Evolutionary conservation across 2,797 vertebrate genomes (phyloP).

Genomic region (Chrosomus eos): DNA sequence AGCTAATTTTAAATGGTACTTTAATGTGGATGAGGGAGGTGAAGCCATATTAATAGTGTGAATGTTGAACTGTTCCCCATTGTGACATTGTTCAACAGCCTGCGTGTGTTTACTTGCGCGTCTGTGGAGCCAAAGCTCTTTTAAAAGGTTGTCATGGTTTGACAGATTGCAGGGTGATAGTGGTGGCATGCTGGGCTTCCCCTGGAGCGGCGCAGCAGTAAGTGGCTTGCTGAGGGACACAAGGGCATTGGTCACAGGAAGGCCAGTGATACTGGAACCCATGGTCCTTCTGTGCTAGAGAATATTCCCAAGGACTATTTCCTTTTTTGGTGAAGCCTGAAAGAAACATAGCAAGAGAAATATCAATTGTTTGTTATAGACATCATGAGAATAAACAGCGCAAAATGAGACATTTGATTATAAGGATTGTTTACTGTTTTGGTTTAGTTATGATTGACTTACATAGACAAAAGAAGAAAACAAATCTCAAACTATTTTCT

Average conservation of each 20-base stretch:
- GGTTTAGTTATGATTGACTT: background rate
- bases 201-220: constrained; percentile 10
- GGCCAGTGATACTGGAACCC: constrained; percentile 27
- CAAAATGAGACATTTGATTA: background rate
- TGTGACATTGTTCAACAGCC: constrained; percentile 35
- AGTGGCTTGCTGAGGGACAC: constrained; percentile 37
- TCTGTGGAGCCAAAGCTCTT: constrained; percentile 26
- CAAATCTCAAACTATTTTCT: no score
- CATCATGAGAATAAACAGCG: background rate
- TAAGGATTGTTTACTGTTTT: background rate
- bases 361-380: background rate
- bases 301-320: constrained; percentile 23
- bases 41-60: background rate
- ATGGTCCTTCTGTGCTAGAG: background rate
- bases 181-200: constrained; percentile 29
- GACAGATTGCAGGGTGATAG: constrained; percentile 49
- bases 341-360: background rate
- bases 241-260: constrained; percentile 38
- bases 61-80: constrained; percentile 12
- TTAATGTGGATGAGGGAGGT: background rate
- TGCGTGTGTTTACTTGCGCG: constrained; percentile 12
- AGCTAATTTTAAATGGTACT: background rate
- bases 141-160: constrained; percentile 37
- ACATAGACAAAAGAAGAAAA: no score
- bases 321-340: background rate